Percentiles rank a stretch among this genome's conserved stretches.
Conservation (phyloP, 2,113 vertebrate genomes). For the Psettodes erumei region DNA sequence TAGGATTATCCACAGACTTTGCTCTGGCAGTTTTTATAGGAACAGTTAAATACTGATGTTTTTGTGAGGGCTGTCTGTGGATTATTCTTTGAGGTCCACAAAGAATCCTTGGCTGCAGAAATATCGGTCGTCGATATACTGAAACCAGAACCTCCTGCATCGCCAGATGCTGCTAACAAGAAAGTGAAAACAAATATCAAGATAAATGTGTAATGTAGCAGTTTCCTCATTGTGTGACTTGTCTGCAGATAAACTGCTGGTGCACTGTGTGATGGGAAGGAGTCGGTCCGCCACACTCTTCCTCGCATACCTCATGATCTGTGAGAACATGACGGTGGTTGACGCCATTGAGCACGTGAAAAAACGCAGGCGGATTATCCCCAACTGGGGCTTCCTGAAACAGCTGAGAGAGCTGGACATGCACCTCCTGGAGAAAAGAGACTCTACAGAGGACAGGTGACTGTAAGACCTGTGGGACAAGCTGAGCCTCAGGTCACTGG, state of each 20-base stretch:
- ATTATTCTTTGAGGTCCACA: not conserved
- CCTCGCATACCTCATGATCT: constrained; percentile 96
- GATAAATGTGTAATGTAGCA: not conserved
- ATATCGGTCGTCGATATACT: too few species aligned
- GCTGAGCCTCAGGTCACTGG: not conserved
- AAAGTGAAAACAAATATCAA: not conserved
- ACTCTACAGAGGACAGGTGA: constrained; percentile 14
- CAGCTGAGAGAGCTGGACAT: constrained; percentile 93
- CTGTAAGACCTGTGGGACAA: not conserved
- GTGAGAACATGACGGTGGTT: constrained; percentile 91
- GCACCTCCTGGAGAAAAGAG: constrained; percentile 80
- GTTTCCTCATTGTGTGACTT: not conserved
- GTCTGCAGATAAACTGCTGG: constrained; percentile 90
- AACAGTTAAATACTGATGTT: not conserved
- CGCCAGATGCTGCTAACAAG: not conserved
- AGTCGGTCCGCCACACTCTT: constrained; percentile 94
- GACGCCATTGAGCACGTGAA: constrained; percentile 91
- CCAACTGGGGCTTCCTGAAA: constrained; percentile 96
- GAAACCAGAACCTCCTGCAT: not conserved
- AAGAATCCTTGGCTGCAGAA: not conserved
- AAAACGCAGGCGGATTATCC: constrained; percentile 88
- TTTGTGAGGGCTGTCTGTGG: not conserved
- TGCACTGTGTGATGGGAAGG: constrained; percentile 98
- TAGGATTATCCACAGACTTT: not conserved
- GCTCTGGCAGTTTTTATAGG: not conserved